Percentiles rank a stretch among this genome's conserved stretches.
Evolutionary conservation across 2,888 invertebrate genomes (phyloP).

Genomic region (Acrobasis consociella): DNA sequence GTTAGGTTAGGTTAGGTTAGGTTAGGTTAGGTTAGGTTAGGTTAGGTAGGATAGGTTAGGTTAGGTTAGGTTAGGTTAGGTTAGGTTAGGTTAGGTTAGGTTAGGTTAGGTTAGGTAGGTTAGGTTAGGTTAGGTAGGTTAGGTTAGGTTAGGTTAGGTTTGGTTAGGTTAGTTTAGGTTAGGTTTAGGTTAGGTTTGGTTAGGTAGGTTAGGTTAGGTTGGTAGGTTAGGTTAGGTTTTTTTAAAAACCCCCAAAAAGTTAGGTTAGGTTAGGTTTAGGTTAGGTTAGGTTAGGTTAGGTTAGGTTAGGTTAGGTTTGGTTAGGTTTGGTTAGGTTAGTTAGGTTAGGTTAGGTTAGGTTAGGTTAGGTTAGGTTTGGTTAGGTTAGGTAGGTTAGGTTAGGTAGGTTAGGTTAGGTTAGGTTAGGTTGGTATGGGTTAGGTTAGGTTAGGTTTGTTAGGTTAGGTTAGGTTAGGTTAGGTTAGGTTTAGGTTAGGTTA

Average conservation of each 20-base stretch:
- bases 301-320: slow-evolving; percentile 47
- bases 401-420: slow-evolving; percentile 31
- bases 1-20: slow-evolving; percentile 35
- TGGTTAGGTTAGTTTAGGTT: too few relatives aligned
- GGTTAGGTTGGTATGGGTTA: slow-evolving; percentile 31
- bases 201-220: too few relatives aligned
- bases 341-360: slow-evolving; percentile 41
- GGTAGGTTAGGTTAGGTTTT: too few relatives aligned
- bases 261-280: too few relatives aligned
- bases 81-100: slow-evolving; percentile 43
- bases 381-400: too few relatives aligned
- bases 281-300: slow-evolving; percentile 43
- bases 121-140: too few relatives aligned
- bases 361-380: slow-evolving; percentile 29
- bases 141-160: too few relatives aligned
- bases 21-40: slow-evolving; percentile 43
- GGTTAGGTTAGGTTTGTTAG: slow-evolving; percentile 28
- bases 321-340: slow-evolving; percentile 46
- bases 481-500: too few relatives aligned
- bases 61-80: slow-evolving; percentile 44
- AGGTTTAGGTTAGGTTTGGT: too few relatives aligned
- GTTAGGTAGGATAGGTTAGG: slow-evolving; percentile 42
- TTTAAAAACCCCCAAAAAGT: too few relatives aligned
- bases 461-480: slow-evolving; percentile 31
- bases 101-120: too few relatives aligned